phyloP scores from a whole-genome alignment of 2,797 vertebrate genomes.

The Decapterus maruadsi region DNA sequence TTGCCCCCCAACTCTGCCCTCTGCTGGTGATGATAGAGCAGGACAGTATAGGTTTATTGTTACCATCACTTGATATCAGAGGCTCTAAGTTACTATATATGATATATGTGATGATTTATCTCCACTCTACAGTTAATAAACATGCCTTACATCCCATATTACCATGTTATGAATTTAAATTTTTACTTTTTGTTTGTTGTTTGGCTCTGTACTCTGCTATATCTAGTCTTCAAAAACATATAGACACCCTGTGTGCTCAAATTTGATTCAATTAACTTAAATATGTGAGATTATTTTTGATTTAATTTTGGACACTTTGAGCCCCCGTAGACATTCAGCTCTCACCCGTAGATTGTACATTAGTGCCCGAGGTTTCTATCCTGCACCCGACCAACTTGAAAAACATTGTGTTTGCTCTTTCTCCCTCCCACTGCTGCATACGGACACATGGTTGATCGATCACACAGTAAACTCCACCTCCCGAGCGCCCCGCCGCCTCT shows the following conservation, averaged over 20 bases:
- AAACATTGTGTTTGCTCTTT: constrained; percentile 88
- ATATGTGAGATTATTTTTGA: background rate
- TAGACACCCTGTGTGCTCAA: background rate
- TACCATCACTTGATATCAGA: background rate
- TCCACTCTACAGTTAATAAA: background rate
- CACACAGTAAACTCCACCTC: constrained; percentile 99
- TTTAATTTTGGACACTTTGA: background rate
- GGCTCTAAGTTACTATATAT: background rate
- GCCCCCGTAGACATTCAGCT: background rate
- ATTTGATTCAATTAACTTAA: background rate
- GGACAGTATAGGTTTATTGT: background rate
- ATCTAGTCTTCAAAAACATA: background rate
- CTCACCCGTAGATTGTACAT: background rate
- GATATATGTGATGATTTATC: background rate
- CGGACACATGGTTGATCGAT: constrained; percentile 80
- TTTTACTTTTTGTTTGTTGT: background rate
- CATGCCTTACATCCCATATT: background rate
- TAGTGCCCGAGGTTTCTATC: constrained; percentile 22
- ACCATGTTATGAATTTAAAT: constrained; percentile 5
- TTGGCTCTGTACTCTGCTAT: background rate
- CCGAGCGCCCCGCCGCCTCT: constrained; percentile 99
- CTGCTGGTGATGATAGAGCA: constrained; percentile 10
- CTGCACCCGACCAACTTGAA: constrained; percentile 42
- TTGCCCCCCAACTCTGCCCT: constrained; percentile 28
- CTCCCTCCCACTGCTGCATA: constrained; percentile 94